Evolutionary conservation across 2,888 invertebrate species (phyloP), one percentile per base, ranked within the genome.

Genomic region (Agrochola litura): DNA sequence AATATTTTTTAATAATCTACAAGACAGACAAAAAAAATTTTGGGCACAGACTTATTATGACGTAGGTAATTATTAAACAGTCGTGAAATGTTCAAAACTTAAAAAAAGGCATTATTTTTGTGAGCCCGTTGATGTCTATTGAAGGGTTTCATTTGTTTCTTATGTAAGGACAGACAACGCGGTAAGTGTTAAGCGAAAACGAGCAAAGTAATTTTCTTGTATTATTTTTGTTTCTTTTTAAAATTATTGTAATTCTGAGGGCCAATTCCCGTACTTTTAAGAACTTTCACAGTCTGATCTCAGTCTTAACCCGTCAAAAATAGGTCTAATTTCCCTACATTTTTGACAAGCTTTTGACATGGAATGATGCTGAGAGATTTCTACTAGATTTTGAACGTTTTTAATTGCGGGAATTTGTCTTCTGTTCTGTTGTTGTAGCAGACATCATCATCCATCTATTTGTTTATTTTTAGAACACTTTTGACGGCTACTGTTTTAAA

Each of bases 71-170:
- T 37, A 22, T 3, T 30, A 54, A n/a, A 63, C 0, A 19, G 30
- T 9, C 1, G 2, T 6, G 10, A 54, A 52, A 30, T 10, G 1
- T 1, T 19, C 1, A 75, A 10, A 25, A 14, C 8, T 19, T 0
- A 0, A 30, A n/a, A 30, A 64, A 41, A 58, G 0, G 0, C 8
- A n/a, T 3, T 6, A 19, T n/a, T 60, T 66, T 46, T 67, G 72
- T 67, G 84, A 88, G 81, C 92, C 85, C 94, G 93, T 95, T 94
- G 94, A 94, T 91, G 94, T 94, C 94, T 94, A 92, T 86, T 93
- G 66, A 92, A 93, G 92, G 92, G 91, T 86, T 87, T 86, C 65
- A 6, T 78, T 77, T 77, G 84, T 84, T 85, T 84, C 88, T 82
- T 80, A 41, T 30, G 67, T 58, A 63, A 77, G 67, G 64, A 73